A percentile compares a stretch with the other conserved stretches of the same genome.
Conservation (phyloP, 2,888 invertebrate genomes). For the Epinotia bilunana region DNA sequence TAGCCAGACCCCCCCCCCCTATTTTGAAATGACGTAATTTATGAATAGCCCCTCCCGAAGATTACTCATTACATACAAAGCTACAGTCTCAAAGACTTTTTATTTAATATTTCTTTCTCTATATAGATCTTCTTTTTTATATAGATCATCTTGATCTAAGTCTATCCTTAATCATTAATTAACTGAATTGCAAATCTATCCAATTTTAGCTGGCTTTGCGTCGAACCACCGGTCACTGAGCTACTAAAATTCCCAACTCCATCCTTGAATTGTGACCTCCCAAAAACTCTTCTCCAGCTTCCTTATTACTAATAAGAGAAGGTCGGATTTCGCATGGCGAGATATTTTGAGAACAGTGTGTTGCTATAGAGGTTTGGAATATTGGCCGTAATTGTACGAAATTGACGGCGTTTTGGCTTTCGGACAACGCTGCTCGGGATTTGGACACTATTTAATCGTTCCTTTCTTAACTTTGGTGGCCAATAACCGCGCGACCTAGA, state of each 20-base stretch:
- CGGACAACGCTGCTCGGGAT: slow-evolving; percentile 30
- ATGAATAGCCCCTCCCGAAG: too few relatives aligned
- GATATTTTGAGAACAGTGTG: slow-evolving; percentile 44
- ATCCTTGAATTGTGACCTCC: slow-evolving; percentile 27
- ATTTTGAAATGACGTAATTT: too few relatives aligned
- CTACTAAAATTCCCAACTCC: slow-evolving; percentile 56
- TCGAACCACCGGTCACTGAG: slow-evolving; percentile 72
- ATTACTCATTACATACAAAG: too few relatives aligned
- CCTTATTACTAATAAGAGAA: slow-evolving; percentile 43
- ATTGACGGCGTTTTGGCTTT: slow-evolving; percentile 62
- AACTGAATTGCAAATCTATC: neutral
- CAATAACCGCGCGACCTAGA: too few relatives aligned
- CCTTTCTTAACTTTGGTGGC: too few relatives aligned
- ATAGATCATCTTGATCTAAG: too few relatives aligned
- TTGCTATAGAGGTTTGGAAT: slow-evolving; percentile 56
- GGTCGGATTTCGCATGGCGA: slow-evolving; percentile 41
- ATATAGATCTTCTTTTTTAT: too few relatives aligned
- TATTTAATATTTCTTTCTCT: too few relatives aligned
- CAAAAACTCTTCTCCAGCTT: neutral
- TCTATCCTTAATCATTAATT: too few relatives aligned
- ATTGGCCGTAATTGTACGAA: slow-evolving; percentile 78
- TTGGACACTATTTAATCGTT: slow-evolving; percentile 13
- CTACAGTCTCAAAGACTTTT: too few relatives aligned
- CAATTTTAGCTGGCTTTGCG: slow-evolving; percentile 40
- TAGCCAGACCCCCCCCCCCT: too few relatives aligned